A percentile compares a stretch with the other conserved stretches of the same genome.
Evolutionary conservation across 2,888 invertebrate species (phyloP).

Genomic region (Ryuthela nishihirai): DNA sequence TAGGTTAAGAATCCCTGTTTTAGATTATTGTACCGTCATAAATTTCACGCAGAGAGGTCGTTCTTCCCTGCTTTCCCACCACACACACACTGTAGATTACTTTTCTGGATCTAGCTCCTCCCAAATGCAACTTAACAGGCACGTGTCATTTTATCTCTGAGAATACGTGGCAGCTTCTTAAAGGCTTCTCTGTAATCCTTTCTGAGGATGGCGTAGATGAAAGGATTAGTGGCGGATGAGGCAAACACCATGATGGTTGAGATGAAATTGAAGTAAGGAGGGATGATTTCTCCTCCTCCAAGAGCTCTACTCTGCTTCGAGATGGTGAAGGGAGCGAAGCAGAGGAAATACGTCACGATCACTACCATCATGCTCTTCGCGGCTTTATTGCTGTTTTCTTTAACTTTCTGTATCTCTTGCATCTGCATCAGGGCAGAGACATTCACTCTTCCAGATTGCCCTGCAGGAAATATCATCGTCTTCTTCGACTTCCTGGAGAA

Average conservation of each 20-base stretch:
- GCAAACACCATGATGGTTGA: constrained; percentile 47
- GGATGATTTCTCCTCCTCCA: constrained; percentile 39
- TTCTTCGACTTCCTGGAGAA: neutral
- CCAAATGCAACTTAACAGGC: too few relatives aligned
- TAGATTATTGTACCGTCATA: too few relatives aligned
- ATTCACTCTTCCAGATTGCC: too few relatives aligned
- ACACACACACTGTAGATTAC: too few relatives aligned
- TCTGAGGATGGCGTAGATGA: constrained; percentile 45
- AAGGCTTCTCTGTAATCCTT: constrained; percentile 27
- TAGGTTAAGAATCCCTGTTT: too few relatives aligned
- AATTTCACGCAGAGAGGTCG: too few relatives aligned
- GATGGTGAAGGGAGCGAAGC: constrained; percentile 50
- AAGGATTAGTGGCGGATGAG: constrained; percentile 49
- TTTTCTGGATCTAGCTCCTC: too few relatives aligned
- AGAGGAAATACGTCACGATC: constrained; percentile 48
- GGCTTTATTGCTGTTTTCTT: constrained; percentile 25
- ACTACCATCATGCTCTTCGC: constrained; percentile 45
- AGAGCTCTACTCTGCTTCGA: constrained; percentile 49
- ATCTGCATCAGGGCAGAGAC: too few relatives aligned
- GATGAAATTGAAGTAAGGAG: constrained; percentile 45
- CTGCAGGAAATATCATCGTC: neutral
- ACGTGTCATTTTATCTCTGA: neutral
- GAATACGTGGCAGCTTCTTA: constrained; percentile 6
- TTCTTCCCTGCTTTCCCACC: too few relatives aligned
- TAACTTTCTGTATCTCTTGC: too few relatives aligned